Conservation (phyloP, 2,113 vertebrate species). For the Tragulus kanchil region DNA sequence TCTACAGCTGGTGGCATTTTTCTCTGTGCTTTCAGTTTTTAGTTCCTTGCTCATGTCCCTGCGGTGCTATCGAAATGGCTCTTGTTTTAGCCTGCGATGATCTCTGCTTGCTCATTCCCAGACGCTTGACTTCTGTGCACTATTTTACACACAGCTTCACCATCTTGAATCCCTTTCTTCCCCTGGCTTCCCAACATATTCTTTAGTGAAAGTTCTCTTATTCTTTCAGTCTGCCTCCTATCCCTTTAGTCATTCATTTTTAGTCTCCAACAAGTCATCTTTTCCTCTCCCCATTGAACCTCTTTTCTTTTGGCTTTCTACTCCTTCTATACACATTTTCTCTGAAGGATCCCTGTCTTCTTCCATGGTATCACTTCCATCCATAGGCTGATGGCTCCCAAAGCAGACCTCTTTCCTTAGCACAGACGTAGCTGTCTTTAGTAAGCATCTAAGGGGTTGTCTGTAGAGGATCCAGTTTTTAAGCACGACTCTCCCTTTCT, state of each 20-base stretch:
- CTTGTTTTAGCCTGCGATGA: background rate
- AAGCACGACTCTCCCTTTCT: background rate
- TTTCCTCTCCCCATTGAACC: background rate
- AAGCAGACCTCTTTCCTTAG: background rate
- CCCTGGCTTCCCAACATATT: background rate
- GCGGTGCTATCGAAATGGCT: background rate
- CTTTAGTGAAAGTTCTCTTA: background rate
- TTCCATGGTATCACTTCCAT: background rate
- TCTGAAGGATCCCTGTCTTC: background rate
- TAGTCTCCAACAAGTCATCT: background rate
- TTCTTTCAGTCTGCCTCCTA: background rate
- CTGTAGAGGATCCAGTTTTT: background rate
- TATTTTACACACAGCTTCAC: background rate
- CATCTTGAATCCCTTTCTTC: background rate
- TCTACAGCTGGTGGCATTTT: conserved; percentile 70
- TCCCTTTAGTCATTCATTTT: background rate
- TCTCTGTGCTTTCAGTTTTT: conserved; percentile 54
- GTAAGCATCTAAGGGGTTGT: background rate
- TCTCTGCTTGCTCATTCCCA: background rate
- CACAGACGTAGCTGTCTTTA: background rate
- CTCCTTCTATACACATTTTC: background rate
- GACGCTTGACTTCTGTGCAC: background rate
- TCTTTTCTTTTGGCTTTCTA: background rate
- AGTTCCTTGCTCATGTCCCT: background rate
- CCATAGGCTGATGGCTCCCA: background rate